These are phyloP conservation scores for Thunnus maccoyii DNA, from an alignment of 2,113 vertebrate genomes.

Conservation along the genomic window DNA sequence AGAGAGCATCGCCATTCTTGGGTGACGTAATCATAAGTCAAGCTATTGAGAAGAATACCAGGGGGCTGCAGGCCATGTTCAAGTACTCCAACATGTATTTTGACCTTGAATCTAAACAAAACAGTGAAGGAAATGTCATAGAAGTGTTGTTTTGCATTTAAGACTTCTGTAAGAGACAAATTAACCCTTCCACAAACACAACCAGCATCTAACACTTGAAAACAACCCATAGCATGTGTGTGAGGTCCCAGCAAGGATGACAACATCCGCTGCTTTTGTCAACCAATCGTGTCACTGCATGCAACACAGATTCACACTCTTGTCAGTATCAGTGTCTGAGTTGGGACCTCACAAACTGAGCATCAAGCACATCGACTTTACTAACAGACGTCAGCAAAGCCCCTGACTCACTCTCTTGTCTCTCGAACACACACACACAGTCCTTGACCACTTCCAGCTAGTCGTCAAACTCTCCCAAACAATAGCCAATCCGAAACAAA, in stretches of 20 bases:
- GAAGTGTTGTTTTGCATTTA: background rate
- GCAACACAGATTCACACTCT: background rate
- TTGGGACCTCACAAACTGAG: constrained; percentile 9
- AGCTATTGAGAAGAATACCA: constrained; percentile 15
- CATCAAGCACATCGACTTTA: constrained; percentile 1
- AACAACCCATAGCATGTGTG: constrained; percentile 24
- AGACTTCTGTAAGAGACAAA: constrained; percentile 19
- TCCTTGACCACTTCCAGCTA: constrained; percentile 19
- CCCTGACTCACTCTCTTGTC: constrained; percentile 13
- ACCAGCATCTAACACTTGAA: constrained; percentile 23
- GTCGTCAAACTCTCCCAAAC: constrained; percentile 38
- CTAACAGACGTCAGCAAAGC: constrained; percentile 33
- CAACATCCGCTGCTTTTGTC: constrained; percentile 6
- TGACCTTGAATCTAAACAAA: background rate
- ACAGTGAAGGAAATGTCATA: background rate
- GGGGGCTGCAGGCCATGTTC: background rate
- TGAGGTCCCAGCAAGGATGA: background rate
- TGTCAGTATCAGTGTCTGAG: constrained; percentile 16
- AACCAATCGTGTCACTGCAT: background rate
- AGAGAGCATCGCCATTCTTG: constrained; percentile 15
- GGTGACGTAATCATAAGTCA: constrained; percentile 25
- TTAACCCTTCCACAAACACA: constrained; percentile 4
- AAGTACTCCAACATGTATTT: background rate
- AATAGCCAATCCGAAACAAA: constrained; percentile 29
- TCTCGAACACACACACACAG: constrained; percentile 14